Evolutionary conservation across 2,888 invertebrate genomes (phyloP).

Genomic region (Nomada hirtipes): DNA sequence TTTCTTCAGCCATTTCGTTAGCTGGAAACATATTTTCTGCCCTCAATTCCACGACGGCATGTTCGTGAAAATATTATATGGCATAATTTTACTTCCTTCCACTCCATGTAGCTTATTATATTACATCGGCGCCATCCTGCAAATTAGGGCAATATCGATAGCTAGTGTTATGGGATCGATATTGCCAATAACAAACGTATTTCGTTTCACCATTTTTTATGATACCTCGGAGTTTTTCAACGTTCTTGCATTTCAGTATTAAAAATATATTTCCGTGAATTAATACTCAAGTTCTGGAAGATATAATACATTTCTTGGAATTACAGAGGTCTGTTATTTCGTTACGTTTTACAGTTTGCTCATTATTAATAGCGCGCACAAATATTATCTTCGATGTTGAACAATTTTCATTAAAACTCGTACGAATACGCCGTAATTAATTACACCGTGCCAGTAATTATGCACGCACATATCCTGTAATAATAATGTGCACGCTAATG

Average conservation of each 20-base stretch:
- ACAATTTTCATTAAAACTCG: too few species aligned
- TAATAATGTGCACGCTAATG: too few species aligned
- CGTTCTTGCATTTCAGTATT: neutral
- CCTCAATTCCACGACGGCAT: neutral
- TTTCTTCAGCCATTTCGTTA: neutral
- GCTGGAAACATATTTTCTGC: neutral
- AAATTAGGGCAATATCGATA: neutral
- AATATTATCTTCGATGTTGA: too few species aligned
- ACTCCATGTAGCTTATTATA: conserved; percentile 1
- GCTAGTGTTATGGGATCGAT: neutral
- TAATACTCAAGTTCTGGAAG: too few species aligned
- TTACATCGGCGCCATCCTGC: neutral
- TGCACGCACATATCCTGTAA: too few species aligned
- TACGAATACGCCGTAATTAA: too few species aligned
- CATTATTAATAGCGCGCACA: too few species aligned
- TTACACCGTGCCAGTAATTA: too few species aligned
- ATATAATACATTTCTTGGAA: too few species aligned
- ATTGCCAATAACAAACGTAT: neutral
- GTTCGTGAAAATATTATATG: conserved; percentile 3
- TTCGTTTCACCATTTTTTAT: neutral
- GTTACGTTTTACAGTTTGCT: too few species aligned
- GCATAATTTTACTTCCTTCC: conserved; percentile 12
- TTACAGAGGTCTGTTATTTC: too few species aligned
- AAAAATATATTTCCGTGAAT: neutral
- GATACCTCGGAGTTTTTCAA: neutral